A percentile compares a stretch with the other conserved stretches of the same genome.
These are phyloP conservation scores for Pygmarrhopalites habei DNA, from an alignment of 1,140 invertebrate species.

Conservation along the genomic window DNA sequence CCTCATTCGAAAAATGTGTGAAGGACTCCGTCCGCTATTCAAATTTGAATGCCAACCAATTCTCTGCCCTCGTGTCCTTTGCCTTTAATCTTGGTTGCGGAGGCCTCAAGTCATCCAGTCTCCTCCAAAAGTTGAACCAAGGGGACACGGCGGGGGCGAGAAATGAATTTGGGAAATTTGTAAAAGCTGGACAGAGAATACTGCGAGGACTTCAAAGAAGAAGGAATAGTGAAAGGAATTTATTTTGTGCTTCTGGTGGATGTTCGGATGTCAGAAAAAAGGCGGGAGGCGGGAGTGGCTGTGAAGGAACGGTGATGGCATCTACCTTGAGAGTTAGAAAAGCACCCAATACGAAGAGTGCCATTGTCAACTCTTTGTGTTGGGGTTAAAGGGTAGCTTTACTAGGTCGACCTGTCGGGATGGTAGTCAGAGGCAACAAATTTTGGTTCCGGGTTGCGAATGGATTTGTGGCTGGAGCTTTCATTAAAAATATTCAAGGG, in stretches of 20 bases:
- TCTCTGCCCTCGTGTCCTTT: constrained; percentile 30
- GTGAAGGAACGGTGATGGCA: too few relatives aligned
- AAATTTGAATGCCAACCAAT: constrained; percentile 30
- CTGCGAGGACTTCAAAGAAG: constrained; percentile 27
- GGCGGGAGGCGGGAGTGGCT: too few relatives aligned
- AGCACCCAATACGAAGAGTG: too few relatives aligned
- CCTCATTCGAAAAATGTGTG: constrained; percentile 26
- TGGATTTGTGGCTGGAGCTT: too few relatives aligned
- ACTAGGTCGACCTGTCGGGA: too few relatives aligned
- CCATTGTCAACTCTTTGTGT: too few relatives aligned
- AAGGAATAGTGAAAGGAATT: constrained; percentile 22
- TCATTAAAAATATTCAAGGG: too few relatives aligned
- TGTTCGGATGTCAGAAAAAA: too few relatives aligned
- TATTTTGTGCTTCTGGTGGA: constrained; percentile 34
- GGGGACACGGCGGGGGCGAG: constrained; percentile 23
- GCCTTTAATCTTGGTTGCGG: constrained; percentile 34
- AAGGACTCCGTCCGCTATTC: constrained; percentile 5
- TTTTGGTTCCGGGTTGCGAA: too few relatives aligned
- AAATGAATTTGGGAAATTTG: constrained; percentile 19
- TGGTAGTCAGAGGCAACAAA: too few relatives aligned
- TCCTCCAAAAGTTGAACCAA: constrained; percentile 15
- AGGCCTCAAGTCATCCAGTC: constrained; percentile 23
- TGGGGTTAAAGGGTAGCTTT: too few relatives aligned
- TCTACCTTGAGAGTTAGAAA: too few relatives aligned
- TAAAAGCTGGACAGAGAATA: constrained; percentile 26